Base-by-base conservation (phyloP, 2,113 vertebrate genomes). In the Tenrec ecaudatus region DNA sequence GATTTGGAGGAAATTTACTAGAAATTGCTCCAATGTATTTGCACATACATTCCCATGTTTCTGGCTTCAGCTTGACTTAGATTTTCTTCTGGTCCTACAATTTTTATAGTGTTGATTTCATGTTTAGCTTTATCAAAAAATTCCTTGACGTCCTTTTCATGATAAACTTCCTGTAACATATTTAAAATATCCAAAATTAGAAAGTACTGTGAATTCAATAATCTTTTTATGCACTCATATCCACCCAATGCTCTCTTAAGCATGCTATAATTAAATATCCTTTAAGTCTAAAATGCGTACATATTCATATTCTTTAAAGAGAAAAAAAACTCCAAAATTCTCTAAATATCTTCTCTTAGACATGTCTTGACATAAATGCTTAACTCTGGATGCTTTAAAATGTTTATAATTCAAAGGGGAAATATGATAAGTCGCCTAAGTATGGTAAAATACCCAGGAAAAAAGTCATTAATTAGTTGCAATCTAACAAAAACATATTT, bases 41-140 rank as follows among this genome's bases (percentile, higher is more conserved):
- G 88, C 94, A 96, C 68, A 98, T 99, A 99, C 99, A 99, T 99
- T 97, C 99, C 99, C 99, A 99, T 99, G 97, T 99, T 99, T 92
- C 99, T 99, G 92, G 99, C 99, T 97, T 99, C 99, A 14, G 99
- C 99, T 98, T 99, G 99, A 97, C 98, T 99, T 94, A 99, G 92
- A 93, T 98, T 98, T 97, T 99, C 99, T 97, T 99, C 99, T 11
- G 99, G 99, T 86, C 99, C 99, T 94, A 99, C 99, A 92, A 99
- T 98, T 98, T 99, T 99, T 96, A 99, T 98, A 95, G 96, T 98
- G 93, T 57, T 97, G 97, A 99, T 99, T 62, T 97, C 90, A 73
- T 98, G 98, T 95, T 98, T 98, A 97, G 99, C 99, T 96, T 98
- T 98, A 96, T 99, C 98, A 99, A 99, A 99, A 98, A 99, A 99